phyloP scores from a whole-genome alignment of 2,113 vertebrate species.

The Bos taurus region DNA sequence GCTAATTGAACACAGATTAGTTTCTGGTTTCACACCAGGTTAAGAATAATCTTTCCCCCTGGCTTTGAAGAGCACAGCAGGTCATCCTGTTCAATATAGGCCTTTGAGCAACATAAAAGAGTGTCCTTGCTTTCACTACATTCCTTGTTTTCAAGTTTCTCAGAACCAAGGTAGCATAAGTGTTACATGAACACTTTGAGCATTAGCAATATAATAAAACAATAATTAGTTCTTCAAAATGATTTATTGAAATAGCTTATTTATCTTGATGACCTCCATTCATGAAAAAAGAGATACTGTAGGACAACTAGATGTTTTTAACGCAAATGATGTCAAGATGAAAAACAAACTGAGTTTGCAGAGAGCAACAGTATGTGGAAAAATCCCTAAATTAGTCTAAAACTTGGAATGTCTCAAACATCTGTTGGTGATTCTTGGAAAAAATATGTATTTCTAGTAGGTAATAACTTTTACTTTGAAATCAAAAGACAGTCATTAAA shows the following conservation, averaged over 20 bases:
- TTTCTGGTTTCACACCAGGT: background rate
- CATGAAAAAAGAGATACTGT: constrained; percentile 13
- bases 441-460: background rate
- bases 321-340: constrained; percentile 5
- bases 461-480: background rate
- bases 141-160: constrained; percentile 49
- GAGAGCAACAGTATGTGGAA: background rate
- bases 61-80: constrained; percentile 32
- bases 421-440: background rate
- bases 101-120: background rate
- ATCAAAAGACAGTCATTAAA: background rate
- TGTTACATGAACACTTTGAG: constrained; percentile 18
- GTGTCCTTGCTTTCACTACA: constrained; percentile 41
- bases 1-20: constrained; percentile 56
- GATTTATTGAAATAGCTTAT: constrained; percentile 37
- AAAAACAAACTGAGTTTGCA: background rate
- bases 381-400: background rate
- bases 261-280: constrained; percentile 36
- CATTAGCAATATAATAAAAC: constrained; percentile 48
- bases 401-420: background rate
- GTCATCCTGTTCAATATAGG: background rate
- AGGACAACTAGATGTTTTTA: constrained; percentile 17
- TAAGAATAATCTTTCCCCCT: background rate
- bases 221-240: constrained; percentile 44
- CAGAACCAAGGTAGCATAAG: background rate